Base-by-base conservation (phyloP, 2,888 invertebrate genomes). In the Hyalella azteca region DNA sequence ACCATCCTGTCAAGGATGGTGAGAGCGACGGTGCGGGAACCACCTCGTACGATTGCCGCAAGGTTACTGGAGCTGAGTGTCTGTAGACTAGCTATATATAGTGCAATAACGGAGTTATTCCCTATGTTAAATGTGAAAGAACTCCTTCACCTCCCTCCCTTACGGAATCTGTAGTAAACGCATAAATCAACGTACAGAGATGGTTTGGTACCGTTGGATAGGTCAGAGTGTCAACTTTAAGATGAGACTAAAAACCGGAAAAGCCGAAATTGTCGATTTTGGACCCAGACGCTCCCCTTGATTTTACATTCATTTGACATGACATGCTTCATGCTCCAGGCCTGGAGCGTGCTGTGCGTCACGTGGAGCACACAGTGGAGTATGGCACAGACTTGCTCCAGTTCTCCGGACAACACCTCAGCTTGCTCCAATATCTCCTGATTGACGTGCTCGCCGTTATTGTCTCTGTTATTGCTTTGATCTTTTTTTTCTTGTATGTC, bases 401-500 rank as follows among this genome's bases (percentile, higher is more conserved):
- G 79, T 82, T n/a, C 66, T 79, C 82, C 0, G 82, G 82, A 2
- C 54, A 59, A 36, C 76, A 81, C 22, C 29, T 82, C 22, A 78
- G 60, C 49, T 29, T 82, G 26, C 29, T 48, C 3, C 81, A 82
- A 40, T 82, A 81, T 45, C 78, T 82, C 0, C 76, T 82, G 22
- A 36, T 82, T 32, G 82, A 82, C 32, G 79, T 82, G 19, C 7
- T 81, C 60, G 54, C 59, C 36, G 79, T 82, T 73, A 50, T 82
- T 19, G 40, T 29, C 0, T 41, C 32, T 32, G 39, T 50, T 15
- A 50, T 81, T 0, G 32, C 60, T 1, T n/a, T 78, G 9, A 19
- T 78, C 48, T 48, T 50, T 11, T 32, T 32, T 22, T 15, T 59
- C 11, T 7, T 26, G 41, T 36, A 73, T 13, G 36, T 81, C 40